A percentile compares a stretch with the other conserved stretches of the same genome.
Evolutionary conservation across 2,797 vertebrate genomes (phyloP).

Genomic region (Pantherophis alleghaniensis): DNA sequence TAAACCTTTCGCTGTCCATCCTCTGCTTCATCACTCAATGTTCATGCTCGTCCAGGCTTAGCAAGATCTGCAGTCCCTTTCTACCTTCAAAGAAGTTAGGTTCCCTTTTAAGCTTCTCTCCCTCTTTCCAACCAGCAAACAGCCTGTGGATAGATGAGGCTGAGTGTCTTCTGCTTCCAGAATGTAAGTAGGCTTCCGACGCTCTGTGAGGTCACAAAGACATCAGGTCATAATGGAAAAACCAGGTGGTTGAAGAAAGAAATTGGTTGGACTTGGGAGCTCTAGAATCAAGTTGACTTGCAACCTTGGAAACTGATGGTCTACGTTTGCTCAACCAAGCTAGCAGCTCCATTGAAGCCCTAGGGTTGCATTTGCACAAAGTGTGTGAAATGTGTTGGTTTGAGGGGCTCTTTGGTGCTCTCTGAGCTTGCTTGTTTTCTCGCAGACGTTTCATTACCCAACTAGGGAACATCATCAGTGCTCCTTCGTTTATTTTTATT

Average conservation of each 20-base stretch:
- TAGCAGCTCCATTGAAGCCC: neutral
- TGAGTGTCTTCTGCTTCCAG: rapidly evolving
- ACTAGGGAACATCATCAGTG: neutral
- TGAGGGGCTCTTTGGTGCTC: neutral
- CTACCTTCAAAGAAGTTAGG: neutral
- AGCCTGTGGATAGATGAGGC: neutral
- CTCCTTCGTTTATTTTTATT: neutral
- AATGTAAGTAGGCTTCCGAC: neutral
- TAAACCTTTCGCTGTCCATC: neutral
- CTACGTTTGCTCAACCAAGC: neutral
- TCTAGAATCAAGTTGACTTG: neutral
- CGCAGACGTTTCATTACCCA: neutral
- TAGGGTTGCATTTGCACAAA: neutral
- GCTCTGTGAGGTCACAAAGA: neutral
- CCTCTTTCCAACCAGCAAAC: neutral
- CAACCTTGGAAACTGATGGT: neutral
- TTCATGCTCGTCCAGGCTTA: neutral
- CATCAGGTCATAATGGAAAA: neutral
- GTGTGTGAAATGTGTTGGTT: neutral
- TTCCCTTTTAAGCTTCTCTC: neutral
- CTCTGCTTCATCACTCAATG: neutral
- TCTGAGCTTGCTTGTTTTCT: neutral
- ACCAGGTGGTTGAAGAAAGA: neutral
- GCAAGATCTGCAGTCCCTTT: neutral
- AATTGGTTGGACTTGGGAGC: neutral